Evolutionary conservation across 2,888 invertebrate species (phyloP), one percentile per base, ranked within the genome.

Genomic region (Chalcosyrphus nemorum): DNA sequence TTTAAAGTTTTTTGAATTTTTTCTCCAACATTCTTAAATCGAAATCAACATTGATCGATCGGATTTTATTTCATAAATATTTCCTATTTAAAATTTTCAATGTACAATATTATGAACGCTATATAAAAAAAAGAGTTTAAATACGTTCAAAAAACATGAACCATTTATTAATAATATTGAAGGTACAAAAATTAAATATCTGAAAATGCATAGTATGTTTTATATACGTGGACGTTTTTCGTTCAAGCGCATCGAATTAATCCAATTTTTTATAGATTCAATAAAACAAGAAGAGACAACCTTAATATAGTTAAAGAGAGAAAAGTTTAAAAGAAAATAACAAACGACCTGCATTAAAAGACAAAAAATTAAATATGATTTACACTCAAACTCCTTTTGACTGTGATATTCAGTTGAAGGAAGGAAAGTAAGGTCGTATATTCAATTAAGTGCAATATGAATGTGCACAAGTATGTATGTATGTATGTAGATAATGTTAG

Each of bases 171-270:
- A 29, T 65, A 65, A 65, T 32, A 68, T 57, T 50, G 65, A 80
- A 72, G 57, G 61, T 68, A 74, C 66, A 81, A 68, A 63, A 81
- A 74, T 66, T 68, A 81, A 56, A 61, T 75, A 81, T 68, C 47
- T 68, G 61, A 72, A 80, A 74, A 80, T 80, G 78, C 74, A 59
- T 72, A 72, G 52, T 74, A 47, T n/a, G n/a, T n/a, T n/a, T n/a
- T n/a, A 77, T 65, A 63, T 66, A 56, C n/a, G 54, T 56, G 80
- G 80, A 74, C 80, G 80, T 68, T 74, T 72, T 74, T 45, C 54
- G 45, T 61, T 56, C 27, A 29, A 45, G 27, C 68, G 66, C 75
- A 68, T 41, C 35, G 54, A 54, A 45, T 41, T 32, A 47, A 72
- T 54, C 74, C 61, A 61, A 68, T 74, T 80, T 74, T 80, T 47